A percentile compares a stretch with the other conserved stretches of the same genome.
These are phyloP conservation scores for Dendrocincla fuliginosa DNA, from an alignment of 2,797 vertebrate genomes.

Conservation along the genomic window DNA sequence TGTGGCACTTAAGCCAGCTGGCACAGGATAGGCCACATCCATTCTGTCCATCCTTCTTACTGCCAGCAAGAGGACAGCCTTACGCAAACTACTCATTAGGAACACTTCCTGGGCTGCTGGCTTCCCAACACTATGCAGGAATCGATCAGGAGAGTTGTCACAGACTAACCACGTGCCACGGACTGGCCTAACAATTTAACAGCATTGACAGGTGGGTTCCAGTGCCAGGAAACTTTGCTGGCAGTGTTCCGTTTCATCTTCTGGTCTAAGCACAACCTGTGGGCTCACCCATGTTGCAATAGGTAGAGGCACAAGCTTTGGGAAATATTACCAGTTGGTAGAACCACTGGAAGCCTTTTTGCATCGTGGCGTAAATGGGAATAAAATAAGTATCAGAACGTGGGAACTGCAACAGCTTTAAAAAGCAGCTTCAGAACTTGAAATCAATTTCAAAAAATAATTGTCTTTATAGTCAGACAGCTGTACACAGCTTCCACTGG, in stretches of 20 bases:
- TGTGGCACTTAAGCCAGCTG: constrained; percentile 29
- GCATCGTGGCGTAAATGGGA: not conserved
- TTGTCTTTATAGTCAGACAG: not conserved
- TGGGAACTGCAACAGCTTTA: not conserved
- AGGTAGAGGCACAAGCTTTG: not conserved
- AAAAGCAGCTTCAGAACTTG: not conserved
- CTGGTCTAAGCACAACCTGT: not conserved
- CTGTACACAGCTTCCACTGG: not conserved
- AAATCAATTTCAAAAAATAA: not conserved
- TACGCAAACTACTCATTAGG: not conserved
- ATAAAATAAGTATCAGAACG: not conserved
- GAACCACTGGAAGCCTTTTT: not conserved
- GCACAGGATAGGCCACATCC: not conserved
- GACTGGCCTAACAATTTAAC: not conserved
- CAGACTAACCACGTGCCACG: not conserved
- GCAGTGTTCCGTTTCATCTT: not conserved
- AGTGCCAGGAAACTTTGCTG: not conserved
- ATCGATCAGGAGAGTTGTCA: not conserved
- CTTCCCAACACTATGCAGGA: constrained; percentile 1
- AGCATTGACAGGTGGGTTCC: not conserved
- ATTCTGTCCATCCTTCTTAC: not conserved
- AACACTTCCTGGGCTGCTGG: not conserved
- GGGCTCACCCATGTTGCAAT: not conserved
- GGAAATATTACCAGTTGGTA: not conserved
- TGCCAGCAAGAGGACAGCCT: not conserved